A percentile compares a stretch with the other conserved stretches of the same genome.
These are phyloP conservation scores for Drosophila lowei DNA, from an alignment of 1,140 invertebrate species.

Conservation along the genomic window DNA sequence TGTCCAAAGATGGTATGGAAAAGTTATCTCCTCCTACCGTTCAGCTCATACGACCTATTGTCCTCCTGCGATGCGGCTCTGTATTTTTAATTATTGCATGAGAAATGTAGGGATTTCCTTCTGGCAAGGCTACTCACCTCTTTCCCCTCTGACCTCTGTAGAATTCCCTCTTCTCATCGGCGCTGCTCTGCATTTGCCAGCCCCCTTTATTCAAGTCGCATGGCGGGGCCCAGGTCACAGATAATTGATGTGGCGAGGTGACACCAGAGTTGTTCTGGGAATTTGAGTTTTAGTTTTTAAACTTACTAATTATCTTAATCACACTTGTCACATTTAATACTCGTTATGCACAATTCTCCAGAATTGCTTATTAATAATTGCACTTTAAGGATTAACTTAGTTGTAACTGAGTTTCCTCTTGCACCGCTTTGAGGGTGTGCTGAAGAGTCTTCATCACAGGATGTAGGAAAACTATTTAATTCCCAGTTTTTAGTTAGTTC, in stretches of 20 bases:
- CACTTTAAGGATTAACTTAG: not conserved
- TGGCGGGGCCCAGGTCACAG: conserved; percentile 80
- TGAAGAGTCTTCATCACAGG: conserved; percentile 1
- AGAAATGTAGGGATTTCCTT: not conserved
- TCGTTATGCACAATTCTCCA: conserved; percentile 4
- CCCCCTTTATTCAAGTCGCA: conserved; percentile 68
- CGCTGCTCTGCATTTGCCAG: conserved; percentile 73
- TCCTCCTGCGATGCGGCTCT: conserved; percentile 74
- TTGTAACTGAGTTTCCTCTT: not conserved
- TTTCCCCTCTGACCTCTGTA: conserved; percentile 58
- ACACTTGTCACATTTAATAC: conserved; percentile 8
- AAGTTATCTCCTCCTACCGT: conserved; percentile 33
- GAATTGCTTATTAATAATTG: conserved; percentile 18
- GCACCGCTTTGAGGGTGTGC: too few species aligned
- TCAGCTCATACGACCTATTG: conserved; percentile 58
- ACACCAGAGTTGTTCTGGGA: conserved; percentile 72
- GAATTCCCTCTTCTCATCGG: conserved; percentile 64
- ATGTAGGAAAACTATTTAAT: not conserved
- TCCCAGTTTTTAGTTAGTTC: conserved; percentile 17
- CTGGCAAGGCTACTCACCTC: conserved; percentile 39
- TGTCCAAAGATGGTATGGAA: too few species aligned
- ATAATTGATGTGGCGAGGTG: conserved; percentile 78
- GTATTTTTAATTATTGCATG: conserved; percentile 5
- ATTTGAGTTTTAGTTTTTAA: conserved; percentile 28
- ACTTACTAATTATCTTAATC: conserved; percentile 20